These are phyloP conservation scores for Drosophila nannoptera DNA, from an alignment of 1,140 invertebrate genomes.

Conservation along the genomic window DNA sequence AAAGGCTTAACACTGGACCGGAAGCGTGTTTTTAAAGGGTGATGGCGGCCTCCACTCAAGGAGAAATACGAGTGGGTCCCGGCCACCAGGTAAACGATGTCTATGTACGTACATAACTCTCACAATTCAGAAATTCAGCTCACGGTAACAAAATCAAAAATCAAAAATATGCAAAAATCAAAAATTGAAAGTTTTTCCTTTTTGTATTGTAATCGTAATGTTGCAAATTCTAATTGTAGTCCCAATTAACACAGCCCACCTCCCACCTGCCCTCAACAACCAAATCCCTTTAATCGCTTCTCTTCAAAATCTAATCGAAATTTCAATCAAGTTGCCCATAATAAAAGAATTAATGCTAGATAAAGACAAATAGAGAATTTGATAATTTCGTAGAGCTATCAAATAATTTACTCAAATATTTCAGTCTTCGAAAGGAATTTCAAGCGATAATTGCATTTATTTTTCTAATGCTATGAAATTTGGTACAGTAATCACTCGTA, in stretches of 20 bases:
- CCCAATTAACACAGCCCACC: slow-evolving; percentile 8
- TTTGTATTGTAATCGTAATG: slow-evolving; percentile 50
- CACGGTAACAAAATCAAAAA: slow-evolving; percentile 80
- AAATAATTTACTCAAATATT: no score
- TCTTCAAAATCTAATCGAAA: slow-evolving; percentile 11
- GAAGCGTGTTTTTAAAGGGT: slow-evolving; percentile 79
- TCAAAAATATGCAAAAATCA: slow-evolving; percentile 36
- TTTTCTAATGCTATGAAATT: no score
- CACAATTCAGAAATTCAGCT: slow-evolving; percentile 79
- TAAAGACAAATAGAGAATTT: no score
- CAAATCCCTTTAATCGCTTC: not conserved
- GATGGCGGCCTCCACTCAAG: slow-evolving; percentile 87
- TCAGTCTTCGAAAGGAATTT: no score
- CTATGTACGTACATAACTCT: slow-evolving; percentile 82
- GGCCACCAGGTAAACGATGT: slow-evolving; percentile 92
- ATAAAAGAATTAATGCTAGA: not conserved
- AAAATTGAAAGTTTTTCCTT: slow-evolving; percentile 27
- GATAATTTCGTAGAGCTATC: no score
- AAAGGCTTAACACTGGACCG: slow-evolving; percentile 79
- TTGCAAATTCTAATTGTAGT: slow-evolving; percentile 65
- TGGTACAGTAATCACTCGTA: no score
- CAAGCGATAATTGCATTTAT: no score
- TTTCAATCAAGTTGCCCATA: slow-evolving; percentile 13
- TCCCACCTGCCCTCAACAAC: not conserved
- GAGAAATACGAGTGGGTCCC: slow-evolving; percentile 96